Evolutionary conservation across 2,888 invertebrate genomes (phyloP).

Genomic region (Conchocele bisecta): DNA sequence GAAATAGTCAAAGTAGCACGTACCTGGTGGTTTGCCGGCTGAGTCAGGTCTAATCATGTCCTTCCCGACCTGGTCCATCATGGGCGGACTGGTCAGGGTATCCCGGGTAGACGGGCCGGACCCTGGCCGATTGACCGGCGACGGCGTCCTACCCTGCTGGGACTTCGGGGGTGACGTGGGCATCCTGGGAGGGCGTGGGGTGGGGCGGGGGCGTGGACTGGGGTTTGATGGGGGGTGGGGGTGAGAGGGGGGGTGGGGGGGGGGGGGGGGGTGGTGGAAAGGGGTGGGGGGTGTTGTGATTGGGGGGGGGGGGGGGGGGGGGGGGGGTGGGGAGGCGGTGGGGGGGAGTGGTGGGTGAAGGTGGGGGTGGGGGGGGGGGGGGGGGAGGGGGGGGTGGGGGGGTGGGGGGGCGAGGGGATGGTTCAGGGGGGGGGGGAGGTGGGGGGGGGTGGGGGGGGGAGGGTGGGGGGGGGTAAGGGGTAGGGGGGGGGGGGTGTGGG

Average conservation of each 20-base stretch:
- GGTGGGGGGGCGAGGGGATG: too few relatives aligned
- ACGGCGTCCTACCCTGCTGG: conserved; percentile 59
- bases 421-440: too few relatives aligned
- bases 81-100: conserved; percentile 51
- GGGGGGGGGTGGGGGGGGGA: too few relatives aligned
- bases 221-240: conserved; percentile 55
- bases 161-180: conserved; percentile 68
- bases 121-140: conserved; percentile 60
- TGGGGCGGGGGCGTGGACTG: conserved; percentile 60
- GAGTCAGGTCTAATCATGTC: conserved; percentile 67
- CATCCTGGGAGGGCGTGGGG: conserved; percentile 62
- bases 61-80: conserved; percentile 42
- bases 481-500: too few relatives aligned
- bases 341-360: too few relatives aligned
- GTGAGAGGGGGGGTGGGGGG: conserved; percentile 54
- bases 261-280: conserved; percentile 47
- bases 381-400: too few relatives aligned
- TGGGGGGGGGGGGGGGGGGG: conserved; percentile 39
- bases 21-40: conserved; percentile 70
- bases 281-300: conserved; percentile 32
- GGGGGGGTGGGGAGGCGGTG: conserved; percentile 14
- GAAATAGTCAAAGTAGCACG: too few relatives aligned
- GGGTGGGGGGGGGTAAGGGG: too few relatives aligned
- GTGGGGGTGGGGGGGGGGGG: too few relatives aligned
- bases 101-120: conserved; percentile 56